Conservation (phyloP, 2,113 vertebrate species). For the Ptilorrhoa leucosticta region DNA sequence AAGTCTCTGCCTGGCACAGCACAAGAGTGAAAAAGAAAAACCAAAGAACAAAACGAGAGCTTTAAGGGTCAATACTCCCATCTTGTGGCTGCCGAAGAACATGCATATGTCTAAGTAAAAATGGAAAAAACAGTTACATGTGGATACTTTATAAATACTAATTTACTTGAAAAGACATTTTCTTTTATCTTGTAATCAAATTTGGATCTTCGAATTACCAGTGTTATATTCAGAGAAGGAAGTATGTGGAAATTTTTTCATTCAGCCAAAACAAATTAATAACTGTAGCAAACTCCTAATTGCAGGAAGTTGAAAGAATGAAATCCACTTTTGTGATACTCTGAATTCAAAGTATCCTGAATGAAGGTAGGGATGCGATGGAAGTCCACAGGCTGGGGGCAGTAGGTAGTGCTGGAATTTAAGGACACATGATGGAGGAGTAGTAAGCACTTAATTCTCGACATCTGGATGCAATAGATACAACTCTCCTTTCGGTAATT, state of each 20-base stretch:
- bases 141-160: neutral
- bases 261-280: neutral
- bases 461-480: neutral
- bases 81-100: conserved; percentile 65
- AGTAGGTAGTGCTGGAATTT: neutral
- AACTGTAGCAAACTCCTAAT: neutral
- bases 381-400: neutral
- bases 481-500: neutral
- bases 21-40: neutral
- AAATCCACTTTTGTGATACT: neutral
- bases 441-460: neutral
- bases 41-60: neutral
- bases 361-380: neutral
- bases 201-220: neutral
- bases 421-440: neutral
- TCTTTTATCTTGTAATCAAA: neutral
- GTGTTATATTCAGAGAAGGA: neutral
- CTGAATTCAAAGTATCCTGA: neutral
- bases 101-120: neutral
- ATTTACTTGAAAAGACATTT: neutral
- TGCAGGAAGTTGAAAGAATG: neutral
- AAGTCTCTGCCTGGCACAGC: neutral
- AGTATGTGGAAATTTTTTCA: neutral
- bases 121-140: accelerated
- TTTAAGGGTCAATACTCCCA: conserved; percentile 69